Evolutionary conservation across 2,888 invertebrate species (phyloP).

Genomic region (Agrotis puta): DNA sequence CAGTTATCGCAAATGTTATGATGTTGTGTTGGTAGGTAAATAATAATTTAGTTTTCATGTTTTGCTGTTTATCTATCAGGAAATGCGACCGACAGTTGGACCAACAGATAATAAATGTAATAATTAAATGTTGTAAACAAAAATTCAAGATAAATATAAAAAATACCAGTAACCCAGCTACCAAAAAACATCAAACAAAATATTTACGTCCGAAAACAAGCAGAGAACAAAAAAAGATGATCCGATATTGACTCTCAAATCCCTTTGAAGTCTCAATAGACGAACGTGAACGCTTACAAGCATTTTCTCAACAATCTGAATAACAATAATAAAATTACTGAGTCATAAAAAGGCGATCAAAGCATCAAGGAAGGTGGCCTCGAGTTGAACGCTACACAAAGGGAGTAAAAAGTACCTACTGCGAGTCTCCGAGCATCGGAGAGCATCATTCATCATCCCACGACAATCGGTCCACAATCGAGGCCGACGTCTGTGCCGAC

Average conservation of each 20-base stretch:
- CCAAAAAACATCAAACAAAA: conserved; percentile 25
- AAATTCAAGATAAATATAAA: background rate
- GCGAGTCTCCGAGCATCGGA: conserved; percentile 64
- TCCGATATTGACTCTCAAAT: conserved; percentile 60
- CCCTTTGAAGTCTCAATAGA: conserved; percentile 73
- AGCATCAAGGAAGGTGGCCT: conserved; percentile 74
- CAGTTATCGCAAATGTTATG: background rate
- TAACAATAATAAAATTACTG: conserved; percentile 80
- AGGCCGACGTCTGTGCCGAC: conserved; percentile 54
- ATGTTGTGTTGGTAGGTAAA: background rate
- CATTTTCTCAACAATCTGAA: conserved; percentile 72
- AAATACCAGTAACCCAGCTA: conserved; percentile 7
- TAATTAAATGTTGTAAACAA: background rate
- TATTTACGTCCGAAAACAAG: conserved; percentile 36
- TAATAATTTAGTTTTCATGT: conserved; percentile 2
- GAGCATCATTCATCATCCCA: conserved; percentile 78
- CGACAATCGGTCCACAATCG: conserved; percentile 62
- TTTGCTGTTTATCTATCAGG: background rate
- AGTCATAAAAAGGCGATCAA: conserved; percentile 79
- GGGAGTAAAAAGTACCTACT: conserved; percentile 71
- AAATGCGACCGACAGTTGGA: background rate
- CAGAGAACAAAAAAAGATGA: conserved; percentile 30
- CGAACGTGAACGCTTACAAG: conserved; percentile 68
- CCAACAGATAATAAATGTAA: background rate
- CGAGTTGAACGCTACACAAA: conserved; percentile 74